Evolutionary conservation across 2,888 invertebrate species (phyloP).

Genomic region (Tachina grossa): DNA sequence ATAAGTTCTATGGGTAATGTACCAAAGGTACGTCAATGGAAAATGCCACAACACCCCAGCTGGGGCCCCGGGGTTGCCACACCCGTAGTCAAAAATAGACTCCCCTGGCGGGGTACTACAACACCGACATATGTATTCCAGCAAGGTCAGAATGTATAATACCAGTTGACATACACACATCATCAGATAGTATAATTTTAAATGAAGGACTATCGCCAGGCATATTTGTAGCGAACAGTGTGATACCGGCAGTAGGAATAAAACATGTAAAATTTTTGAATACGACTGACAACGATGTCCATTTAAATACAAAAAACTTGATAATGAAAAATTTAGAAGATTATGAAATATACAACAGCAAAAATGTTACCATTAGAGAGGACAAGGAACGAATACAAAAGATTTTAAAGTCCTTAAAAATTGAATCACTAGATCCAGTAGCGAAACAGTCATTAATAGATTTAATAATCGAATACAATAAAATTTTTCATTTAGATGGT

Average conservation of each 20-base stretch:
- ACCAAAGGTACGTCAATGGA: no score
- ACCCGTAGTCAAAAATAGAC: no score
- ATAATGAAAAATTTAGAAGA: neutral
- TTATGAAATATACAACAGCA: neutral
- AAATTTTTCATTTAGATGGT: no score
- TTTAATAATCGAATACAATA: neutral
- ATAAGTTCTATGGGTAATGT: no score
- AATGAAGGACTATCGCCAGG: neutral
- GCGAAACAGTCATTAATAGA: neutral
- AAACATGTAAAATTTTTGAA: constrained; percentile 3
- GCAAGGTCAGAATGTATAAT: neutral
- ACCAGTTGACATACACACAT: neutral
- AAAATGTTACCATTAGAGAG: neutral
- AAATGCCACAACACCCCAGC: no score
- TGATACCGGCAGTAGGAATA: neutral
- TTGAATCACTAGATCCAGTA: neutral
- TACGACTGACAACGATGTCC: neutral
- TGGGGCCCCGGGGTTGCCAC: no score
- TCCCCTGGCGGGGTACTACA: no score
- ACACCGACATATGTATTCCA: neutral
- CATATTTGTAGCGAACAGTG: neutral
- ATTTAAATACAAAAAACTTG: neutral
- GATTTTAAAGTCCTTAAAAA: neutral
- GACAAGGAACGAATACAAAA: neutral
- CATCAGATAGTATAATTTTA: neutral